Conservation (phyloP, 2,113 vertebrate genomes). For the Chionomys nivalis region DNA sequence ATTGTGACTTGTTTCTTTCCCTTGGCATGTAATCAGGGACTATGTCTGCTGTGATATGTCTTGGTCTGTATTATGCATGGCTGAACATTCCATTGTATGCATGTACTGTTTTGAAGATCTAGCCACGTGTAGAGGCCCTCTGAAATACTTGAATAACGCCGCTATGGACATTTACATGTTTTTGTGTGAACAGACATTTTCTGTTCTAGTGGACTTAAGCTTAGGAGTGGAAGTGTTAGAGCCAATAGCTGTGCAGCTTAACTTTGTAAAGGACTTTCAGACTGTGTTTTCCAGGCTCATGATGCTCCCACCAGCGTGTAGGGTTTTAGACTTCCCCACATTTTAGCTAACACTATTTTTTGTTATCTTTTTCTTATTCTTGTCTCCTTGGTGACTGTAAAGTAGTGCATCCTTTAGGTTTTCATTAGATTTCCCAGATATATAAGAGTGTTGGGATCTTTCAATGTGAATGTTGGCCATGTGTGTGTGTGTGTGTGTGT, state of each 20-base stretch:
- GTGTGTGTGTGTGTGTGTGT: not conserved
- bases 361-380: not conserved
- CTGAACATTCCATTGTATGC: not conserved
- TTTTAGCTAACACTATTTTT: not conserved
- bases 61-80: not conserved
- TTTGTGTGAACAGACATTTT: not conserved
- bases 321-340: not conserved
- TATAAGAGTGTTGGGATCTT: not conserved
- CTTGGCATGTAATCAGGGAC: not conserved
- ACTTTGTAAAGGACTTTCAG: not conserved
- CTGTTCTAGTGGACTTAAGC: not conserved
- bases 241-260: not conserved
- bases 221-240: not conserved
- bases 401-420: not conserved
- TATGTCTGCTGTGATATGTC: not conserved
- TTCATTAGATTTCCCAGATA: not conserved
- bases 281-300: not conserved
- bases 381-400: not conserved
- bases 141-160: not conserved
- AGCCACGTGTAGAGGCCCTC: not conserved
- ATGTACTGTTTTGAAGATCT: not conserved
- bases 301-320: not conserved
- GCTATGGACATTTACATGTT: not conserved
- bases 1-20: not conserved
- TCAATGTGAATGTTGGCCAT: not conserved